Conservation (phyloP, 2,113 vertebrate genomes). For the Mirza zaza region DNA sequence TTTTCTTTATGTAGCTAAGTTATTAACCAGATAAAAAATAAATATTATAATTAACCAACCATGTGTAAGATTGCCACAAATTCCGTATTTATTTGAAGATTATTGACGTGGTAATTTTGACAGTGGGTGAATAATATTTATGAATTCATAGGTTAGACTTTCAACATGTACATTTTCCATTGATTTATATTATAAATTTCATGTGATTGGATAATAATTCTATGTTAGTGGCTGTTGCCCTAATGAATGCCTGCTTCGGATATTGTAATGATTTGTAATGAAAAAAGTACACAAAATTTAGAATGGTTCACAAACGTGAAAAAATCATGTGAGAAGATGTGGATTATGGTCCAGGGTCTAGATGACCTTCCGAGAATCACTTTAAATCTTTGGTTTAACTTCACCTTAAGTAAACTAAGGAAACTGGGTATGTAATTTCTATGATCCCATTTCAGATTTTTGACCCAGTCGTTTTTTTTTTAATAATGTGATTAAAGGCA, state of each 20-base stretch:
- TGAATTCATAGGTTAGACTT: background rate
- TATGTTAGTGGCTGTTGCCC: background rate
- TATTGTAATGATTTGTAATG: background rate
- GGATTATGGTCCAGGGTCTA: too few species aligned
- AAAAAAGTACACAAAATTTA: background rate
- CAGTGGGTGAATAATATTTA: background rate
- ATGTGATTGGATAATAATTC: background rate
- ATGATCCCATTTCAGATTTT: background rate
- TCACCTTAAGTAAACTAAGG: background rate
- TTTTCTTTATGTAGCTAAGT: background rate
- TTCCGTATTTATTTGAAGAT: background rate
- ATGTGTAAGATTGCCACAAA: background rate
- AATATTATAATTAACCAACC: background rate
- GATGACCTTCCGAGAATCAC: background rate
- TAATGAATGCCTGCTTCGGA: background rate
- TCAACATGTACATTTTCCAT: background rate
- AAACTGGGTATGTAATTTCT: background rate
- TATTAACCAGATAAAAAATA: background rate
- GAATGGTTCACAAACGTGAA: background rate
- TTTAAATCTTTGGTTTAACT: background rate
- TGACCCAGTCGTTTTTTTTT: background rate
- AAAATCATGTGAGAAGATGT: background rate
- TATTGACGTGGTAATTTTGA: background rate
- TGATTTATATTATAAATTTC: background rate
- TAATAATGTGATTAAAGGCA: background rate